These are phyloP conservation scores for Camponotus floridanus DNA, from an alignment of 1,140 invertebrate genomes.

Conservation along the genomic window DNA sequence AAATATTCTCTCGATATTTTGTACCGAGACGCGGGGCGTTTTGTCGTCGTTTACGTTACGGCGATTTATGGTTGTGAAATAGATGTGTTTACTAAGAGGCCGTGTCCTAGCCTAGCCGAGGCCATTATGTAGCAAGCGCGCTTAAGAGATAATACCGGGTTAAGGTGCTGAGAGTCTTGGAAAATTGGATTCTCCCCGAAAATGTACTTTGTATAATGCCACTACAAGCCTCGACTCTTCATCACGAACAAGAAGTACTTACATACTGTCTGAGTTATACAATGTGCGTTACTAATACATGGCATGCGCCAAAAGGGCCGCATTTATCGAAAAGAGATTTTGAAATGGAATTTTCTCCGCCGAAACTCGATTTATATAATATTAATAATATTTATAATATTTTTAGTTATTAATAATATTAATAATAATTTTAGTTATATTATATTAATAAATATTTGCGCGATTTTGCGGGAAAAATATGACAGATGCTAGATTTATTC, in stretches of 20 bases:
- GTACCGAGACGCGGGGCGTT: slow-evolving; percentile 5
- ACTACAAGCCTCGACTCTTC: slow-evolving; percentile 17
- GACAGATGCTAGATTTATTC: neutral
- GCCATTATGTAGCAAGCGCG: slow-evolving; percentile 67
- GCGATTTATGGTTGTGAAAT: slow-evolving; percentile 66
- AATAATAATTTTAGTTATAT: too few relatives aligned
- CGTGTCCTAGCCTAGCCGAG: slow-evolving; percentile 58
- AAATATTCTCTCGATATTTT: slow-evolving; percentile 63
- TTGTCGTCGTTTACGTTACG: slow-evolving; percentile 31
- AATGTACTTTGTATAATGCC: slow-evolving; percentile 42
- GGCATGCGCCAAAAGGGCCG: neutral
- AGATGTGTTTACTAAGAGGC: slow-evolving; percentile 70
- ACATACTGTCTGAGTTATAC: slow-evolving; percentile 36
- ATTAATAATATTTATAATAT: too few relatives aligned
- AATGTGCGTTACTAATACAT: neutral
- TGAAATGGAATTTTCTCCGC: neutral
- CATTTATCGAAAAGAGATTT: neutral
- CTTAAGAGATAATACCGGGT: slow-evolving; percentile 72
- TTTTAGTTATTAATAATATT: too few relatives aligned
- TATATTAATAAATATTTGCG: neutral
- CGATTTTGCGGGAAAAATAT: neutral
- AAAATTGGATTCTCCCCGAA: slow-evolving; percentile 72
- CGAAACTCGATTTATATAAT: neutral
- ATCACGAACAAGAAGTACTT: slow-evolving; percentile 29
- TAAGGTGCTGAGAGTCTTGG: slow-evolving; percentile 72